Evolutionary conservation across 2,888 invertebrate genomes (phyloP), one percentile per base, ranked within the genome.

Genomic region (Trichopria drosophilae): DNA sequence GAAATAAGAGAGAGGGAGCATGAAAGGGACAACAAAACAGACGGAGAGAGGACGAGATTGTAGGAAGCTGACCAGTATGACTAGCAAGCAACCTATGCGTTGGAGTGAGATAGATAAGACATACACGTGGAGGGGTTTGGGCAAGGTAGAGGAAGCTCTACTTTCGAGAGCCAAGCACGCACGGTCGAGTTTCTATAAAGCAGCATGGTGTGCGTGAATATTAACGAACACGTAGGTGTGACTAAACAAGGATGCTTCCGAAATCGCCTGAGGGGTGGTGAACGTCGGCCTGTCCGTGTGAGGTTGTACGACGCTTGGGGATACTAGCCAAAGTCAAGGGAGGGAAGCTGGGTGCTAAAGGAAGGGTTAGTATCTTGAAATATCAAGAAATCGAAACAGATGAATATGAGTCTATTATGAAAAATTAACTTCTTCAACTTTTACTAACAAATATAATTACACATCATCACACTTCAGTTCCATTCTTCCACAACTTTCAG

Each of bases 1-100:
- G n/a, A n/a, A n/a, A 44, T 16, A 52, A 51, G 59, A 54, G 57
- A 51, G 56, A 53, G 56, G 50, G 34, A 51, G 44, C 34, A 56
- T 36, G 36, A 16, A 36, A n/a, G n/a, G n/a, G n/a, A n/a, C n/a
- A n/a, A n/a, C n/a, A n/a, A n/a, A n/a, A n/a, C 35, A 31, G 40
- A 34, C 20, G 50, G n/a, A 29, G 35, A 6, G n/a, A 16, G 40
- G 47, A 45, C 23, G 37, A 37, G 47, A 37, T 34, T 31, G 29
- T 24, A 44, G 18, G 10, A 22, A 32, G 40, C 28, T 18, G 35
- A 35, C 26, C 18, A 34, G 36, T 15, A 26, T 20, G 47, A 37
- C 28, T 26, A 26, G 34, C 20, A 3, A 28, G 34, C 45, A 60
- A 58, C 42, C 51, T 46, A 41, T 48, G 45, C 26, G 34, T 12